phyloP scores from a whole-genome alignment of 2,113 vertebrate species.

The Megaptera novaeangliae region DNA sequence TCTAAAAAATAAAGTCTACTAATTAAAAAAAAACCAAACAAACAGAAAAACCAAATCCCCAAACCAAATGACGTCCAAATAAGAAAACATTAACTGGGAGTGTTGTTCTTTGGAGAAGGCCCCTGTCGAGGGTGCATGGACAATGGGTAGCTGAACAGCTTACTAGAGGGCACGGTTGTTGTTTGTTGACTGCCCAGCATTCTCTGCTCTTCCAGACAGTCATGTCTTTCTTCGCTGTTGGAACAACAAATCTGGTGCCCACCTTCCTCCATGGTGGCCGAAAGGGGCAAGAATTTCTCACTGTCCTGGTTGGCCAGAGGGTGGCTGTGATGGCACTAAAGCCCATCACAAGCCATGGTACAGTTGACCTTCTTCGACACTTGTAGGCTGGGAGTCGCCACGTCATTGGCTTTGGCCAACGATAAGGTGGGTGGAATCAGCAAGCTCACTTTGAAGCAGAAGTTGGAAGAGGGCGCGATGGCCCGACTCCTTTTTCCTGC shows the following conservation, averaged over 20 bases:
- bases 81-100: not conserved
- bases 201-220: not conserved
- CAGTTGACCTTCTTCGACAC: no score
- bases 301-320: not conserved
- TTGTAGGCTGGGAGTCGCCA: not conserved
- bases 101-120: not conserved
- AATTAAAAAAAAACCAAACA: not conserved
- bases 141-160: not conserved
- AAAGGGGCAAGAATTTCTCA: no score
- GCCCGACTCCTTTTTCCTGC: not conserved
- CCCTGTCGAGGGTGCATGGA: rapidly evolving
- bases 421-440: not conserved
- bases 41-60: not conserved
- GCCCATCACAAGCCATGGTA: not conserved
- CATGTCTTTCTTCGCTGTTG: not conserved
- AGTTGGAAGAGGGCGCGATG: not conserved
- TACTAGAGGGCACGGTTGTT: no score
- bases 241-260: not conserved
- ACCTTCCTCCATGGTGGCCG: not conserved
- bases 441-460: not conserved
- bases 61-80: not conserved
- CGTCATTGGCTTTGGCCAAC: rapidly evolving
- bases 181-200: not conserved
- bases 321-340: not conserved
- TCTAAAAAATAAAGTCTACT: not conserved